Conservation (phyloP, 1,140 invertebrate species). For the Drosophila leontia region DNA sequence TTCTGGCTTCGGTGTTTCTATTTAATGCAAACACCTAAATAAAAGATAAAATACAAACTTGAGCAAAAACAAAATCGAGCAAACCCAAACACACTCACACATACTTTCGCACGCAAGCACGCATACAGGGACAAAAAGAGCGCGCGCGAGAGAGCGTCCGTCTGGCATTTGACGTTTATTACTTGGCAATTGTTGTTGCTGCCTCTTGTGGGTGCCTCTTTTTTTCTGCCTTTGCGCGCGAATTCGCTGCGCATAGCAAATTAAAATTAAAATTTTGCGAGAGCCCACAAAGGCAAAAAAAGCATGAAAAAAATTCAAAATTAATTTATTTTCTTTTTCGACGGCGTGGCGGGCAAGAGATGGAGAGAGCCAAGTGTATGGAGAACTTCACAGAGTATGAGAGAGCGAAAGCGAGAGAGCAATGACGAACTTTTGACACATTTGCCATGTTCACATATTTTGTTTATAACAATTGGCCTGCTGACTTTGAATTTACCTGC, state of each 20-base stretch:
- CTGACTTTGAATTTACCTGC: slow-evolving; percentile 58
- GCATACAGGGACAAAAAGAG: slow-evolving; percentile 32
- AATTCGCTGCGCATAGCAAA: slow-evolving; percentile 76
- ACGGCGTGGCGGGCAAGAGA: slow-evolving; percentile 40
- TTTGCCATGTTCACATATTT: slow-evolving; percentile 41
- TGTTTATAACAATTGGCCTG: slow-evolving; percentile 61
- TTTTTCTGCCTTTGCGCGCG: slow-evolving; percentile 67
- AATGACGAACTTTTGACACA: slow-evolving; percentile 65
- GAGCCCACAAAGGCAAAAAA: slow-evolving; percentile 47
- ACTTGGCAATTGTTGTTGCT: slow-evolving; percentile 57
- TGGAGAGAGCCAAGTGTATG: slow-evolving; percentile 4
- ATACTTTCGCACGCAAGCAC: slow-evolving; percentile 2
- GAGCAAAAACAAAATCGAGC: slow-evolving; percentile 63
- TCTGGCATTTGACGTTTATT: slow-evolving; percentile 81
- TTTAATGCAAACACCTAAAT: slow-evolving; percentile 47
- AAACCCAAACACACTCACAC: slow-evolving; percentile 29
- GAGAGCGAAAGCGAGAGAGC: slow-evolving; percentile 14
- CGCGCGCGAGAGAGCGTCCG: slow-evolving; percentile 37
- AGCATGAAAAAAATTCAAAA: slow-evolving; percentile 44
- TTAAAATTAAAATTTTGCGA: slow-evolving; percentile 72
- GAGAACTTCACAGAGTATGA: slow-evolving; percentile 3
- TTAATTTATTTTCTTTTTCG: slow-evolving; percentile 55
- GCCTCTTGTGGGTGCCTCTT: slow-evolving; percentile 27
- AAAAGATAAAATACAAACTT: slow-evolving; percentile 52
- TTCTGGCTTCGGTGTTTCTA: slow-evolving; percentile 16